phyloP scores from a whole-genome alignment of 2,888 invertebrate species.

The Caenorhabditis sp. region DNA sequence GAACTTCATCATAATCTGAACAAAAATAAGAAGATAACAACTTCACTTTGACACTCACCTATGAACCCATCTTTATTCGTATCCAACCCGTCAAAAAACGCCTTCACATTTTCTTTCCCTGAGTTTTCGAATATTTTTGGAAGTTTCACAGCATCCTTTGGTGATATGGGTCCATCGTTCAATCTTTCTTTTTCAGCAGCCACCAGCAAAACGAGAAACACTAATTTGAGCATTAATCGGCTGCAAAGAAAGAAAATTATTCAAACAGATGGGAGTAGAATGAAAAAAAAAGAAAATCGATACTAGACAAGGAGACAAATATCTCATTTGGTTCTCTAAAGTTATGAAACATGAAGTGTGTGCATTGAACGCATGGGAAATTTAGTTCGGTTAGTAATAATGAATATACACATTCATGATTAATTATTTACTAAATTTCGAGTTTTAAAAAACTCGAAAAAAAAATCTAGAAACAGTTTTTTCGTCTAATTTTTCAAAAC shows the following conservation, averaged over 20 bases:
- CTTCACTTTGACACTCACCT: conserved; percentile 75
- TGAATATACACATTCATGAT: too few relatives aligned
- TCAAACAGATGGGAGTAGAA: background rate
- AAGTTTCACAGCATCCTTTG: conserved; percentile 78
- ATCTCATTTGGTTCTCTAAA: background rate
- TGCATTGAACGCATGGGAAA: too few relatives aligned
- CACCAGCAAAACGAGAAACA: background rate
- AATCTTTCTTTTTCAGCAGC: background rate
- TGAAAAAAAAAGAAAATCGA: background rate
- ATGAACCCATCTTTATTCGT: conserved; percentile 82
- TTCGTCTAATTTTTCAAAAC: too few relatives aligned
- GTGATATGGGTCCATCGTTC: conserved; percentile 34
- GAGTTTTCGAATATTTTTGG: conserved; percentile 72
- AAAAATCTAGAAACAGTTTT: too few relatives aligned
- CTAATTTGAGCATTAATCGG: background rate
- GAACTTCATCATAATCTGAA: conserved; percentile 78
- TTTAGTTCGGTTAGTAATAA: too few relatives aligned
- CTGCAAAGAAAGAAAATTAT: background rate
- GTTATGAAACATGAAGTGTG: background rate
- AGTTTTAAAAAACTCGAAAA: too few relatives aligned
- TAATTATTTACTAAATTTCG: too few relatives aligned
- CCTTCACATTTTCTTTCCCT: conserved; percentile 75
- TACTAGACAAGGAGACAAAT: background rate
- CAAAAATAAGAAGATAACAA: too few relatives aligned
- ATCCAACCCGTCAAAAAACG: conserved; percentile 84